These are phyloP conservation scores for Protomyctophum bolini DNA, from an alignment of 2,113 vertebrate genomes.

Conservation along the genomic window DNA sequence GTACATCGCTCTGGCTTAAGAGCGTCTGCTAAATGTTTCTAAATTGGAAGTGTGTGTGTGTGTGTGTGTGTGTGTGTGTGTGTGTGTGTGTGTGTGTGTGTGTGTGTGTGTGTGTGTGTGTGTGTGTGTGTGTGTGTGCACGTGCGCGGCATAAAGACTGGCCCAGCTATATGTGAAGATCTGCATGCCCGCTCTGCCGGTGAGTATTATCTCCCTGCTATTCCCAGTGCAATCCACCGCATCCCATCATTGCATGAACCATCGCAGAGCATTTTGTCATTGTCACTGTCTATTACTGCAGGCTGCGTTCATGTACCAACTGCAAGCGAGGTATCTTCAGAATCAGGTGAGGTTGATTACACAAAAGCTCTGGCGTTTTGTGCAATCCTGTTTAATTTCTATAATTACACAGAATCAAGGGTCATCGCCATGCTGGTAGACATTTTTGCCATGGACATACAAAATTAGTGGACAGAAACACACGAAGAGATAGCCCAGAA, in stretches of 20 bases:
- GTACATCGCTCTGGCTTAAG: no score
- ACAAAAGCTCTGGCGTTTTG: no score
- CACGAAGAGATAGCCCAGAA: no score
- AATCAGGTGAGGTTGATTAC: conserved; percentile 82
- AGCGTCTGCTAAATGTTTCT: no score
- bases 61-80: no score
- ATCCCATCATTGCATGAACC: background rate
- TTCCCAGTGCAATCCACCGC: background rate
- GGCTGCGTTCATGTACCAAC: conserved; percentile 90
- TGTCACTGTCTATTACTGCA: conserved; percentile 56
- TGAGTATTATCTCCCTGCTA: conserved; percentile 74
- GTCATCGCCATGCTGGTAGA: no score
- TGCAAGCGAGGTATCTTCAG: conserved; percentile 87
- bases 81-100: no score
- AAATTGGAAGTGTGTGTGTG: no score
- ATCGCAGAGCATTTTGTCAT: background rate
- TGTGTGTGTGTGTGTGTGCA: background rate
- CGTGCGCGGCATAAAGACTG: conserved; percentile 75
- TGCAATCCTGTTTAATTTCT: no score
- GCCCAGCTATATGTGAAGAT: conserved; percentile 91
- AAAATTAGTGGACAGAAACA: no score
- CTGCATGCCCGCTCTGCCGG: conserved; percentile 92
- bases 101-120: no score
- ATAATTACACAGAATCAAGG: no score
- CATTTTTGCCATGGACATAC: background rate